These are phyloP conservation scores for Heliconius eleuchia DNA, from an alignment of 1,140 invertebrate species.

Conservation along the genomic window DNA sequence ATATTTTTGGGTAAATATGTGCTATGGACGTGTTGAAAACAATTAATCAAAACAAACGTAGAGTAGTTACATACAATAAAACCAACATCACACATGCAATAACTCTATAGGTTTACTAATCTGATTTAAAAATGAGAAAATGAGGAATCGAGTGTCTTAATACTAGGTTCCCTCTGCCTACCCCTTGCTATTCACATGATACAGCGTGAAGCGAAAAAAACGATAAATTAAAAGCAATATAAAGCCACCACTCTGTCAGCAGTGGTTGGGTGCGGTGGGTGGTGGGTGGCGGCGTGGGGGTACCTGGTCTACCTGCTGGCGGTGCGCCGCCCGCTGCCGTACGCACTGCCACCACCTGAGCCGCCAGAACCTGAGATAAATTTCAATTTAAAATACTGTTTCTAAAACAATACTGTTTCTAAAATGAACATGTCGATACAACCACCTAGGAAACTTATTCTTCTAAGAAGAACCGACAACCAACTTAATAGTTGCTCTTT, in stretches of 20 bases:
- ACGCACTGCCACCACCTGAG: slow-evolving; percentile 66
- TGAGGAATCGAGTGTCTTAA: too few relatives aligned
- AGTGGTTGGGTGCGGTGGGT: slow-evolving; percentile 54
- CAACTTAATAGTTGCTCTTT: too few relatives aligned
- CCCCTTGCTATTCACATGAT: too few relatives aligned
- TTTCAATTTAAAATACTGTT: too few relatives aligned
- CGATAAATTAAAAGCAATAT: not conserved
- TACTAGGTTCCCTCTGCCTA: too few relatives aligned
- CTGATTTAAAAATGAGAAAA: too few relatives aligned
- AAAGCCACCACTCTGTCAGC: slow-evolving; percentile 1
- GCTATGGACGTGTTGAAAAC: not conserved
- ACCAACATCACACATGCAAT: not conserved
- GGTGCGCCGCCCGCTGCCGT: slow-evolving; percentile 74
- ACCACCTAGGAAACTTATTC: too few relatives aligned
- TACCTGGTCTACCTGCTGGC: slow-evolving; percentile 82
- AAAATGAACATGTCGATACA: too few relatives aligned
- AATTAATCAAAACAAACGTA: not conserved
- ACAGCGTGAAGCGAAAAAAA: too few relatives aligned
- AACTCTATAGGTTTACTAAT: not conserved
- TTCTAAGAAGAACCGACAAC: too few relatives aligned
- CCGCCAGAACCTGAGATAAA: slow-evolving; percentile 59
- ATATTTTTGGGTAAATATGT: not conserved
- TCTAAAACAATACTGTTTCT: too few relatives aligned
- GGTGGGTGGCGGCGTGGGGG: slow-evolving; percentile 62
- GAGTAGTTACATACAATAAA: not conserved